Conservation (phyloP, 2,113 vertebrate genomes). For the Crotalus horridus region DNA sequence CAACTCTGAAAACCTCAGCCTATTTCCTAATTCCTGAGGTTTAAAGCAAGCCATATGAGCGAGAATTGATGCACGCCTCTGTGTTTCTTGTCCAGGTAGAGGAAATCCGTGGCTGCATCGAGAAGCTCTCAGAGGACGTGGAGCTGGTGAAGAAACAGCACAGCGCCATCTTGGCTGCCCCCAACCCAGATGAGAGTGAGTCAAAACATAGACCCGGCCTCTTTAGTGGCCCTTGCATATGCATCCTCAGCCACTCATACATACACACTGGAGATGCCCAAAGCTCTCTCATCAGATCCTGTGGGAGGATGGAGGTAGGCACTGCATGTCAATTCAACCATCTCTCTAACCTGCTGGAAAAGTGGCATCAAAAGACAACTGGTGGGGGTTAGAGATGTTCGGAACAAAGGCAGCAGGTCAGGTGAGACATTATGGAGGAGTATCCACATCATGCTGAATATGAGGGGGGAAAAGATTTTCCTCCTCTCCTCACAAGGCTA, state of each 20-base stretch:
- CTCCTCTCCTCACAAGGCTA: neutral
- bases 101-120: constrained; percentile 89
- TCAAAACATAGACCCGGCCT: neutral
- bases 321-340: neutral
- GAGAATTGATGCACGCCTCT: neutral
- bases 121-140: constrained; percentile 91
- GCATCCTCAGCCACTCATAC: neutral
- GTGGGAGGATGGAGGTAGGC: neutral
- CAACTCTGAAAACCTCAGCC: neutral
- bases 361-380: neutral
- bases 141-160: constrained; percentile 95
- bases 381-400: neutral
- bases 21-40: neutral
- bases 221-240: neutral
- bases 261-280: neutral
- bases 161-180: constrained; percentile 89
- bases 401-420: neutral
- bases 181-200: constrained; percentile 93
- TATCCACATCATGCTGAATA: neutral
- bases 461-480: neutral
- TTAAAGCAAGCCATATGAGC: neutral
- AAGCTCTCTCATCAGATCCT: neutral
- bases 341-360: neutral
- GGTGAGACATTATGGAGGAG: neutral
- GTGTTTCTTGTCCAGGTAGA: constrained; percentile 74